Evolutionary conservation across 2,113 vertebrate species (phyloP).

Genomic region (Heterotis niloticus): DNA sequence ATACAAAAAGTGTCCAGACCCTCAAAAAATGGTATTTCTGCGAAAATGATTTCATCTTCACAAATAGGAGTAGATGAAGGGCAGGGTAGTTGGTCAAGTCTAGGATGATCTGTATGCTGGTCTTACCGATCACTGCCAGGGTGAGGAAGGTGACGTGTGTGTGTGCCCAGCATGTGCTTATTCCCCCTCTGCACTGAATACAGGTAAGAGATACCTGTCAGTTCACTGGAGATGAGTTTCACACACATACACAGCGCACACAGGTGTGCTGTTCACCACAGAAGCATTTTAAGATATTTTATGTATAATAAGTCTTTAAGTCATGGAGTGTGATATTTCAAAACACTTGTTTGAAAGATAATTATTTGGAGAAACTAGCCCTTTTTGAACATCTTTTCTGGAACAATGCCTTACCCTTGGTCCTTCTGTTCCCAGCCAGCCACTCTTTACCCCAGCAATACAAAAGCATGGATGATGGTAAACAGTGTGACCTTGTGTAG

Average conservation of each 20-base stretch:
- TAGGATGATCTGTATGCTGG: too few relatives aligned
- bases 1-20: background rate
- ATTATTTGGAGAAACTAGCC: background rate
- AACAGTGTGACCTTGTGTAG: background rate
- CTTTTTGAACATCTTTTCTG: background rate
- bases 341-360: background rate
- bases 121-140: too few relatives aligned
- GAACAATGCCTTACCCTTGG: background rate
- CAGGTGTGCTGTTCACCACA: background rate
- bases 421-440: background rate
- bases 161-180: too few relatives aligned
- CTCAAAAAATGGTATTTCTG: too few relatives aligned
- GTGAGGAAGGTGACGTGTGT: too few relatives aligned
- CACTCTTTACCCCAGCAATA: background rate
- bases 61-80: too few relatives aligned
- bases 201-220: background rate
- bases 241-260: background rate
- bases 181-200: background rate
- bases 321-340: background rate
- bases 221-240: too few relatives aligned
- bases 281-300: background rate
- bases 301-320: too few relatives aligned
- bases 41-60: too few relatives aligned
- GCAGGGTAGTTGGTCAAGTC: too few relatives aligned
- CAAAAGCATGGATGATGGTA: background rate